Evolutionary conservation across 2,888 invertebrate genomes (phyloP), one percentile per base, ranked within the genome.

Genomic region (Hedya salicella): DNA sequence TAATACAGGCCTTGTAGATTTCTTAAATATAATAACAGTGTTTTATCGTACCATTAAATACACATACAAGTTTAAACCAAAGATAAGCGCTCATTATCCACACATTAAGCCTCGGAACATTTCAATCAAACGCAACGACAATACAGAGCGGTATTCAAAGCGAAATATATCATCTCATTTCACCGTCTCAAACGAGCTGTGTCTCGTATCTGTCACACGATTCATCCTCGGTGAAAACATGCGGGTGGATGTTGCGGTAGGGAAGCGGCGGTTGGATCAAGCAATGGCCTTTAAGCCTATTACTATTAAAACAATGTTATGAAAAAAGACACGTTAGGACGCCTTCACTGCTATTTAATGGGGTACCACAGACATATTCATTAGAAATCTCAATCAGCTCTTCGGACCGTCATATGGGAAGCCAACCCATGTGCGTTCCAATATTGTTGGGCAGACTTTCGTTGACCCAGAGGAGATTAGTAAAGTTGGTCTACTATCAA

Each of bases 41-140:
- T 36, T 36, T 11, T 36, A 11, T 1, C 8, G 2, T 9, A 36
- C 6, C 36, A 9, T 11, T 9, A 36, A 36, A 9, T 36, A 36
- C 36, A n/a, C n/a, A n/a, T n/a, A n/a, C 36, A 6, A 52, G 16
- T 46, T 53, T 46, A 49, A 62, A 59, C 25, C 52, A 65, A 50
- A 52, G 25, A 50, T 52, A 57, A 59, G 44, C 59, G 46, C 67
- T 61, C 39, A 60, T 52, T 56, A 59, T 40, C 44, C 49, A 39
- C 57, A 25, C 61, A 61, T 62, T 62, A 69, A 50, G 44, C 71
- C 65, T 69, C 73, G 63, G 69, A 67, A 71, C 68, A 75, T 71
- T 80, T 82, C 82, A 80, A 78, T 83, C 81, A 81, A 75, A 78
- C 68, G 71, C 69, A 72, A 74, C 70, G 79, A 82, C 83, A 81